A percentile compares a stretch with the other conserved stretches of the same genome.
phyloP scores from a whole-genome alignment of 1,140 invertebrate species.

The Lordiphosa stackelbergi region DNA sequence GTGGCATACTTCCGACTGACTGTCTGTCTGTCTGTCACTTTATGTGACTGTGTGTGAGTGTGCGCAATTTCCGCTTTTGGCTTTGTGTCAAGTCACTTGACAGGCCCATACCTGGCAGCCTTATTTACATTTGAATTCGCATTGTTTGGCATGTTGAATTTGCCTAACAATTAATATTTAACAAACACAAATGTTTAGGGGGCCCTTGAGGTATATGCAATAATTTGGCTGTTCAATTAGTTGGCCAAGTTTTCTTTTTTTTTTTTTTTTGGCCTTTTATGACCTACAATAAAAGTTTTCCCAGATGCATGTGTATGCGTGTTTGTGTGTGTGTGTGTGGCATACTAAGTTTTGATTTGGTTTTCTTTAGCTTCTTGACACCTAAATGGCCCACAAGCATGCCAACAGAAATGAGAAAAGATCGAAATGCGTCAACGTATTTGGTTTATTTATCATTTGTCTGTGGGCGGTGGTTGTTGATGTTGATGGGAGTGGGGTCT shows the following conservation, averaged over 20 bases:
- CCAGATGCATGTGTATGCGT: constrained; percentile 24
- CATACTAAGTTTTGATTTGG: constrained; percentile 74
- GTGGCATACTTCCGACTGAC: constrained; percentile 61
- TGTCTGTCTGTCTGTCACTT: constrained; percentile 56
- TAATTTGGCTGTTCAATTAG: constrained; percentile 74
- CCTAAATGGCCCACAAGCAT: constrained; percentile 60
- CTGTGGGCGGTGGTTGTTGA: not conserved
- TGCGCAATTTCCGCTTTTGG: constrained; percentile 61
- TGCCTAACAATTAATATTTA: constrained; percentile 10
- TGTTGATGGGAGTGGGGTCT: not conserved
- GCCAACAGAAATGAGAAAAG: constrained; percentile 32
- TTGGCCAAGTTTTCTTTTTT: constrained; percentile 51
- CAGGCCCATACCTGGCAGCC: constrained; percentile 41
- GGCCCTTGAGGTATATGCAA: constrained; percentile 45
- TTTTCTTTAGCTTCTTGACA: constrained; percentile 70
- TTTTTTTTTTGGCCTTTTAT: constrained; percentile 49
- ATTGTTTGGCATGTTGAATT: not conserved
- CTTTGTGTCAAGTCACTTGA: constrained; percentile 66
- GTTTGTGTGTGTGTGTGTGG: constrained; percentile 39
- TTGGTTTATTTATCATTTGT: constrained; percentile 47
- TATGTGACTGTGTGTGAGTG: constrained; percentile 21
- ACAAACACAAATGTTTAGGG: constrained; percentile 26
- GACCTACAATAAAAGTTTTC: constrained; percentile 66
- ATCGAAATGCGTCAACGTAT: constrained; percentile 32
- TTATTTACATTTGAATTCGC: constrained; percentile 49